Conservation (phyloP, 2,888 invertebrate species). For the Latheticus oryzae region DNA sequence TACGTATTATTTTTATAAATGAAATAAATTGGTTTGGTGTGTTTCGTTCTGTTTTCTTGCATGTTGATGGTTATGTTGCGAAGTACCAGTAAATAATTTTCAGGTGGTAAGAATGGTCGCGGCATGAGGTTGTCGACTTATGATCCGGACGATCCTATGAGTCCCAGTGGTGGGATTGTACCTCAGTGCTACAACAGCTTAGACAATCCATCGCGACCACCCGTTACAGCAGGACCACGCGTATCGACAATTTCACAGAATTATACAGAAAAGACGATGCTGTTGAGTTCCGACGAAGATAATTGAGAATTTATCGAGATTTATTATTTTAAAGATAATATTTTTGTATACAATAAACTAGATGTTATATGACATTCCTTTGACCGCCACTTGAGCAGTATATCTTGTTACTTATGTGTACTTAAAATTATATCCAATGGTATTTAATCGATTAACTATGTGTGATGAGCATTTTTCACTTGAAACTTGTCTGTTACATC, state of each 20-base stretch:
- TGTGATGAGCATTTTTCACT: conserved; percentile 16
- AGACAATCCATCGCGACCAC: conserved; percentile 55
- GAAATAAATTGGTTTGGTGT: conserved; percentile 56
- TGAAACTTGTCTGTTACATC: conserved; percentile 4
- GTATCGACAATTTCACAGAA: conserved; percentile 85
- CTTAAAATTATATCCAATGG: conserved; percentile 29
- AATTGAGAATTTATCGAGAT: conserved; percentile 52
- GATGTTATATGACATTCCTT: conserved; percentile 28
- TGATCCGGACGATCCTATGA: conserved; percentile 75
- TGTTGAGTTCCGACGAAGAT: conserved; percentile 95
- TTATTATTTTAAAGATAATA: conserved; percentile 26
- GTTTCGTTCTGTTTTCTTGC: conserved; percentile 35
- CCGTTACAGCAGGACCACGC: conserved; percentile 71
- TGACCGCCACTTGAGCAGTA: conserved; percentile 16
- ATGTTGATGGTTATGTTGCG: too few relatives aligned
- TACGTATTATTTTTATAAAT: conserved; percentile 51
- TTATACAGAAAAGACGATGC: conserved; percentile 96
- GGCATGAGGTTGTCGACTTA: conserved; percentile 76
- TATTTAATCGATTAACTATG: conserved; percentile 29
- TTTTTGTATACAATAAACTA: conserved; percentile 42
- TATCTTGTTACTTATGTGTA: conserved; percentile 32
- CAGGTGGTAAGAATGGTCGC: conserved; percentile 74
- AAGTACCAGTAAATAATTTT: conserved; percentile 9
- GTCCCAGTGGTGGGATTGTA: conserved; percentile 63
- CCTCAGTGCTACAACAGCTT: conserved; percentile 61